Conservation (phyloP, 2,113 vertebrate species). For the Taxidea taxus region DNA sequence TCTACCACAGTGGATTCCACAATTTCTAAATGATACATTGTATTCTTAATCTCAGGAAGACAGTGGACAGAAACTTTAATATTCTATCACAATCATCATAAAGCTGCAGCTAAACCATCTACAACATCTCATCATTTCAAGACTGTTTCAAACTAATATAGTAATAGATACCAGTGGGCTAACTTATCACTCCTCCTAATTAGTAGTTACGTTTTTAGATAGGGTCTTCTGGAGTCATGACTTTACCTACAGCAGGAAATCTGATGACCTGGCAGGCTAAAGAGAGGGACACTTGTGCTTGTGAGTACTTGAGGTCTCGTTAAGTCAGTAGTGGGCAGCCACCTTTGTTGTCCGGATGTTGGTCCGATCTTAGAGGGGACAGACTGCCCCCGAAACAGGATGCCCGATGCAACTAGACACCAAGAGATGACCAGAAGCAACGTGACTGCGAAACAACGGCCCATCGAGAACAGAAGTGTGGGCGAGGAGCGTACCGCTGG, state of each 20-base stretch:
- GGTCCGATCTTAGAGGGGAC: background rate
- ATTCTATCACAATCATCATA: background rate
- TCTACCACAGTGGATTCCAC: background rate
- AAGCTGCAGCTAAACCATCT: background rate
- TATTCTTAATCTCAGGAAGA: slow-evolving; percentile 28
- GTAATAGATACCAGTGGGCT: background rate
- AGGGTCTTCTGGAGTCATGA: background rate
- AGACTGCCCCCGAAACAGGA: background rate
- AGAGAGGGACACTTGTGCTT: background rate
- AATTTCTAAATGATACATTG: background rate
- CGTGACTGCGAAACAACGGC: accelerated
- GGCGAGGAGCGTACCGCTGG: accelerated
- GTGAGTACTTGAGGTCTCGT: background rate
- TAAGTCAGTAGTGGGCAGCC: accelerated
- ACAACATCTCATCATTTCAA: background rate
- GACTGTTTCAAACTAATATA: background rate
- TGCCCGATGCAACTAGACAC: accelerated
- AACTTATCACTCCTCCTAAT: background rate
- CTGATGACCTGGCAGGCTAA: background rate
- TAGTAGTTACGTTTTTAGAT: background rate
- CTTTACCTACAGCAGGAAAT: background rate
- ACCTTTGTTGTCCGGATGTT: background rate
- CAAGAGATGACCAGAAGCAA: background rate
- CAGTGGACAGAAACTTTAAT: background rate
- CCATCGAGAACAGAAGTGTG: accelerated